phyloP scores from a whole-genome alignment of 1,140 invertebrate species.

The Platyura marginata region DNA sequence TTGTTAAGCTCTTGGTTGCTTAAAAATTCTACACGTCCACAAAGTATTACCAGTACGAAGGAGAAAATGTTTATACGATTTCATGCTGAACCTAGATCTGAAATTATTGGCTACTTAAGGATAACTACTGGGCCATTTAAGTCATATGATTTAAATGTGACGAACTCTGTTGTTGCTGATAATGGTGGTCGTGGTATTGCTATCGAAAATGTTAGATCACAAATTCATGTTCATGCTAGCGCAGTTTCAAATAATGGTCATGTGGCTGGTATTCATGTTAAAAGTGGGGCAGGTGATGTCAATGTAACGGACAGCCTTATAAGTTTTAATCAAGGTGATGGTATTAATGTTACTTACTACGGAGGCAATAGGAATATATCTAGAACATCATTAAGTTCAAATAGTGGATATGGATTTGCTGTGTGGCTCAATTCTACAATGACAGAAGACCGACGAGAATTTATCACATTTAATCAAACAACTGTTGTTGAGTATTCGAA shows the following conservation, averaged over 20 bases:
- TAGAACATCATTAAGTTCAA: conserved; percentile 55
- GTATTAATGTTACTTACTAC: conserved; percentile 77
- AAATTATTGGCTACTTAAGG: conserved; percentile 53
- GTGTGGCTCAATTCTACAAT: conserved; percentile 78
- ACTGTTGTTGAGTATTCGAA: conserved; percentile 73
- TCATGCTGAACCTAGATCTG: conserved; percentile 41
- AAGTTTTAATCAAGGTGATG: conserved; percentile 80
- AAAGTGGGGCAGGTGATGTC: conserved; percentile 73
- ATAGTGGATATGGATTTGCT: conserved; percentile 66
- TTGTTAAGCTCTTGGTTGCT: conserved; percentile 46
- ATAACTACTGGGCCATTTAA: conserved; percentile 60
- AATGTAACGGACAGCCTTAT: conserved; percentile 82
- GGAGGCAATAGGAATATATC: conserved; percentile 83
- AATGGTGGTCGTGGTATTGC: conserved; percentile 88
- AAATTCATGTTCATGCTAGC: conserved; percentile 58
- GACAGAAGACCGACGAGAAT: conserved; percentile 42
- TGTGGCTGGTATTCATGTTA: conserved; percentile 70
- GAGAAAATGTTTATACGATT: conserved; percentile 63
- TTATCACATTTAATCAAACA: conserved; percentile 60
- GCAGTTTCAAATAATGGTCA: conserved; percentile 75
- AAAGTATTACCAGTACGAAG: conserved; percentile 60
- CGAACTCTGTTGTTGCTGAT: conserved; percentile 59
- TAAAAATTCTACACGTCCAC: conserved; percentile 62
- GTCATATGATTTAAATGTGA: conserved; percentile 75
- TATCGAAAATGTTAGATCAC: conserved; percentile 65